phyloP scores from a whole-genome alignment of 2,797 vertebrate genomes.

The Dendrocincla fuliginosa region DNA sequence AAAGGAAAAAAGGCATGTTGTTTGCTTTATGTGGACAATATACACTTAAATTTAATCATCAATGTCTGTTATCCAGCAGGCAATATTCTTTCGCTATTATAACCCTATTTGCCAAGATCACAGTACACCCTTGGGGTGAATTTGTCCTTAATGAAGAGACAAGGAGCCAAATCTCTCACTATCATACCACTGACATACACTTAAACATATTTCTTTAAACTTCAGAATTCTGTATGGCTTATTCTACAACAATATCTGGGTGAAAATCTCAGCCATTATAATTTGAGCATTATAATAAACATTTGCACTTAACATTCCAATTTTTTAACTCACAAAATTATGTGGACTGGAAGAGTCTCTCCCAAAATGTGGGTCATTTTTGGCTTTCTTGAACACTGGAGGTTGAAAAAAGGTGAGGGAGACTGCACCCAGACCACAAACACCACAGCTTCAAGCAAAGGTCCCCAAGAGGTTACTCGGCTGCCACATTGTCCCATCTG shows the following conservation, averaged over 20 bases:
- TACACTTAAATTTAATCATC: constrained; percentile 87
- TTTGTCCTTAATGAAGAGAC: constrained; percentile 87
- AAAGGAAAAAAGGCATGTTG: constrained; percentile 49
- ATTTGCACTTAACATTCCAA: background rate
- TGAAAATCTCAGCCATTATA: constrained; percentile 42
- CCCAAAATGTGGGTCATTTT: background rate
- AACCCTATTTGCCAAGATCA: constrained; percentile 84
- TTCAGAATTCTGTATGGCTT: constrained; percentile 62
- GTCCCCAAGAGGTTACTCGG: background rate
- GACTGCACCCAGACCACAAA: background rate
- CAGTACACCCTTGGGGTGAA: constrained; percentile 84
- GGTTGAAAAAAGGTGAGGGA: background rate
- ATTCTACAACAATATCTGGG: constrained; percentile 43
- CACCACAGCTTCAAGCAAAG: background rate
- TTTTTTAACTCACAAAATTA: constrained; percentile 6
- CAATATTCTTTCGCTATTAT: constrained; percentile 81
- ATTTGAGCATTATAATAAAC: constrained; percentile 55
- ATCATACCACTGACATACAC: constrained; percentile 53
- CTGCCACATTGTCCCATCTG: background rate
- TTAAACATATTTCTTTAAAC: constrained; percentile 58
- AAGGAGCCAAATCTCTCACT: constrained; percentile 67
- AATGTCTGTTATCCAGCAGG: constrained; percentile 82
- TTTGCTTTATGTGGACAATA: constrained; percentile 84
- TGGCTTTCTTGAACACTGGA: background rate
- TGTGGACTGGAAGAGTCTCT: background rate